Base-by-base conservation (phyloP, 2,797 vertebrate species). In the Coregonus ussuriensis region DNA sequence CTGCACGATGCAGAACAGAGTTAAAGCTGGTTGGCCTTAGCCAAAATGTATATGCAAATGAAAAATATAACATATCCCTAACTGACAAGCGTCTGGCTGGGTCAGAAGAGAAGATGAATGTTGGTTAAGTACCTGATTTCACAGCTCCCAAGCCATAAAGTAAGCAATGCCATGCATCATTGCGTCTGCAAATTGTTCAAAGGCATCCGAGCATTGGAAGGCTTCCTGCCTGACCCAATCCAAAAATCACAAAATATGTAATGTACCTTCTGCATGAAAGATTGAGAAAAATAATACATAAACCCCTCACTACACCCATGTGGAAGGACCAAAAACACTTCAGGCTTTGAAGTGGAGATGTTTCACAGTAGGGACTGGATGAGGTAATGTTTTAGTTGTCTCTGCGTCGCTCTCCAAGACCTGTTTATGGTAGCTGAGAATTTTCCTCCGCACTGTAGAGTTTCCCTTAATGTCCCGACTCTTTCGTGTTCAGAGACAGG, bases 321-420 rank as follows among this genome's bases (percentile, higher is more conserved):
- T 70, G 76, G 82, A 82, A 76, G 79, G n/a, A 74, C 73, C 72
- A 68, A 80, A 86, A 83, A 86, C 75, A 83, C 80, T 79, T 18
- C 6, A 71, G n/a, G 37, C 85, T 88, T 91, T 91, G 86, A 90
- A 89, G 82, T 86, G 25, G 79, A 82, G 84, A 88, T 87, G 88
- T 89, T 89, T 88, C 81, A 79, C 89, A 89, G 88, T 78, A 84
- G 82, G 84, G 79, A 75, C 54, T 74, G 79, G 21, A 74, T 91
- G 89, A 92, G 87, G 87, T 91, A 86, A 91, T 92, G 86, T 89
- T 92, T 88, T 77, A 79, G 74, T 81, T 91, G 83, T 86, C 85
- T 87, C 76, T 37, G 68, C 75, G 78, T 80, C 65, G 78, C 72
- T 83, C 80, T 86, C 76, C 47, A 76, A 75, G 78, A 67, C 79